Conservation (phyloP, 2,113 vertebrate species). For the Rousettus leschenaultii region DNA sequence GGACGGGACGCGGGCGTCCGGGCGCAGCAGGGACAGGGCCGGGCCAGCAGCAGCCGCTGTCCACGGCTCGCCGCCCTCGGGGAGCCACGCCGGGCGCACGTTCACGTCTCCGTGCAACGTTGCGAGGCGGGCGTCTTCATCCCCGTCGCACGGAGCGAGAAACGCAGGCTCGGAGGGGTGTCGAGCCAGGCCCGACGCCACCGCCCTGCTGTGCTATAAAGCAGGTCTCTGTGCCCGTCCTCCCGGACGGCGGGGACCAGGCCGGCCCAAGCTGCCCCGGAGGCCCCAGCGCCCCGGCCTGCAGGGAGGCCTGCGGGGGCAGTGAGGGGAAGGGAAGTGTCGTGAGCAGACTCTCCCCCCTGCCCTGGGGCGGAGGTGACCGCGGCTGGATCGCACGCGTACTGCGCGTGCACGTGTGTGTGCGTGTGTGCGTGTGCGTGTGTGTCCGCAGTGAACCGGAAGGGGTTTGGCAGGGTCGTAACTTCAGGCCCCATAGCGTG, state of each 20-base stretch:
- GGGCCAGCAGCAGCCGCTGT: rapidly evolving
- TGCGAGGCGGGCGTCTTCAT: background rate
- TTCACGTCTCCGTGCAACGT: background rate
- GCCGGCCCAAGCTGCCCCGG: too few species aligned
- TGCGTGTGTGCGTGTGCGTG: rapidly evolving
- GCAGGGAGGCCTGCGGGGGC: background rate
- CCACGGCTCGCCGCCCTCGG: background rate
- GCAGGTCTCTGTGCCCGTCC: background rate
- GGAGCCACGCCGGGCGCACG: background rate
- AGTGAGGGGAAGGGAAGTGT: background rate
- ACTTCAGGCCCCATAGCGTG: background rate
- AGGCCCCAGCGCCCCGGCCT: background rate
- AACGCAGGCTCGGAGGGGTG: background rate
- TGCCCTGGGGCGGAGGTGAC: background rate
- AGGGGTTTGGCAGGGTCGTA: background rate
- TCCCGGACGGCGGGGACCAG: background rate
- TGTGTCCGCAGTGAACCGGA: background rate
- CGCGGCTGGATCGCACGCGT: too few species aligned
- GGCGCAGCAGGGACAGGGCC: background rate
- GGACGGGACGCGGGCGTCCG: background rate
- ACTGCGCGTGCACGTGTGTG: too few species aligned
- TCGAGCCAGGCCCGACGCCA: background rate
- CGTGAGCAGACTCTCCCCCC: too few species aligned
- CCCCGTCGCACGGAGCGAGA: background rate
- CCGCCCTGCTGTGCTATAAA: rapidly evolving